Conservation (phyloP, 2,113 vertebrate species). For the Varanus salvator region DNA sequence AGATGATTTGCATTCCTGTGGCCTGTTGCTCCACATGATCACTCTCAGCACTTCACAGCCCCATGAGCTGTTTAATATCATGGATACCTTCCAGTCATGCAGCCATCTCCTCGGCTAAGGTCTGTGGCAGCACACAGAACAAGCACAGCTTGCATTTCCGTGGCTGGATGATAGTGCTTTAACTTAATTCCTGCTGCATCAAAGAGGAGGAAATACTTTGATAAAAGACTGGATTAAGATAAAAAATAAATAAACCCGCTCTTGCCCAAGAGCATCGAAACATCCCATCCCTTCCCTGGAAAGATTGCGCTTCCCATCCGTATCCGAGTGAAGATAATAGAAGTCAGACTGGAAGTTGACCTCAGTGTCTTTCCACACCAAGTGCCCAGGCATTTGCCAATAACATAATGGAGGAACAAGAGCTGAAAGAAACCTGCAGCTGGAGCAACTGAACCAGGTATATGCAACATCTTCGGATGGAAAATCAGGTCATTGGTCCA, state of each 20-base stretch:
- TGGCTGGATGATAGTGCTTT: constrained; percentile 72
- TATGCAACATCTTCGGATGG: not conserved
- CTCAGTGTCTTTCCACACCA: constrained; percentile 34
- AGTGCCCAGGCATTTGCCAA: not conserved
- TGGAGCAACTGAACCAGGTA: not conserved
- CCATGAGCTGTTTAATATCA: constrained; percentile 89
- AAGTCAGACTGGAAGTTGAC: constrained; percentile 32
- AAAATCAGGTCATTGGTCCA: not conserved
- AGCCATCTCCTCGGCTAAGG: constrained; percentile 79
- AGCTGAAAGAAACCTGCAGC: not conserved
- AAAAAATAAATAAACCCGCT: constrained; percentile 81
- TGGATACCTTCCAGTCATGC: constrained; percentile 84
- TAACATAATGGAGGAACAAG: not conserved
- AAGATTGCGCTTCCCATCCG: constrained; percentile 54
- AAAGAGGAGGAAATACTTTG: constrained; percentile 72
- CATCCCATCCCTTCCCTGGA: constrained; percentile 34
- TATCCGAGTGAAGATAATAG: constrained; percentile 29
- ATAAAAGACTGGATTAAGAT: constrained; percentile 65
- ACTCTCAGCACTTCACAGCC: constrained; percentile 89
- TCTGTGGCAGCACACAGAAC: constrained; percentile 62
- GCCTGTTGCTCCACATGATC: constrained; percentile 91
- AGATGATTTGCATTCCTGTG: constrained; percentile 96
- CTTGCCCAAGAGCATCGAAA: constrained; percentile 73
- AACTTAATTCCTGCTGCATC: constrained; percentile 71
- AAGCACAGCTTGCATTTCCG: constrained; percentile 62